These are phyloP conservation scores for Calliphora vomitoria DNA, from an alignment of 2,888 invertebrate genomes.

Conservation along the genomic window DNA sequence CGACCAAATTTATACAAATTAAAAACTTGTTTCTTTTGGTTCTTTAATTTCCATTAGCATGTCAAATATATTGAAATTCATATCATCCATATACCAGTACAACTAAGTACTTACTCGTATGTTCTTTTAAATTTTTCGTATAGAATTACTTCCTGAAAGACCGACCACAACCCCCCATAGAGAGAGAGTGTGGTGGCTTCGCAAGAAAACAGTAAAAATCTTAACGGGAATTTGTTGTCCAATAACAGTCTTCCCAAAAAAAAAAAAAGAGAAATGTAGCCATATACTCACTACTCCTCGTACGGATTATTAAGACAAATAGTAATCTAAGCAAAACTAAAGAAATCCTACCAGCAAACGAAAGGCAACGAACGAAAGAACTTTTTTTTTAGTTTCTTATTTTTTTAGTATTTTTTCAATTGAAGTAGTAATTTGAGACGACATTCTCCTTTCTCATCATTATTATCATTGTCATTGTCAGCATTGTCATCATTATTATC, in stretches of 20 bases:
- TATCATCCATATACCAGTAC: background rate
- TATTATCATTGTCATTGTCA: conserved; percentile 59
- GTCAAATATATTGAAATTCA: conserved; percentile 11
- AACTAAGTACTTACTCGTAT: background rate
- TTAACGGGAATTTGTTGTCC: conserved; percentile 46
- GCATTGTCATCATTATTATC: conserved; percentile 62
- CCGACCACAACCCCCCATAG: conserved; percentile 43
- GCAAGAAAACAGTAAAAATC: conserved; percentile 25
- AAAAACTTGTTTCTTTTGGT: background rate
- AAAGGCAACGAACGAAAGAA: background rate
- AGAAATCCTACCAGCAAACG: conserved; percentile 39
- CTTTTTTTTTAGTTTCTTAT: background rate
- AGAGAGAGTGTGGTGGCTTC: background rate
- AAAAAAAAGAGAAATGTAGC: background rate
- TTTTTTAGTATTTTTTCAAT: conserved; percentile 58
- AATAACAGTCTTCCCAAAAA: conserved; percentile 26
- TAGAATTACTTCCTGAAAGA: conserved; percentile 41
- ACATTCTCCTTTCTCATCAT: conserved; percentile 68
- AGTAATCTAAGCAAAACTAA: conserved; percentile 46
- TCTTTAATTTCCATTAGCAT: conserved; percentile 1
- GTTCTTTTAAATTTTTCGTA: conserved; percentile 10
- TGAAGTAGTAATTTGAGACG: conserved; percentile 72
- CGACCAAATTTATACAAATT: background rate
- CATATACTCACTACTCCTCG: background rate
- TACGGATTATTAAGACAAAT: conserved; percentile 37